Evolutionary conservation across 2,888 invertebrate genomes (phyloP).

Genomic region (Thereva nobilitata): DNA sequence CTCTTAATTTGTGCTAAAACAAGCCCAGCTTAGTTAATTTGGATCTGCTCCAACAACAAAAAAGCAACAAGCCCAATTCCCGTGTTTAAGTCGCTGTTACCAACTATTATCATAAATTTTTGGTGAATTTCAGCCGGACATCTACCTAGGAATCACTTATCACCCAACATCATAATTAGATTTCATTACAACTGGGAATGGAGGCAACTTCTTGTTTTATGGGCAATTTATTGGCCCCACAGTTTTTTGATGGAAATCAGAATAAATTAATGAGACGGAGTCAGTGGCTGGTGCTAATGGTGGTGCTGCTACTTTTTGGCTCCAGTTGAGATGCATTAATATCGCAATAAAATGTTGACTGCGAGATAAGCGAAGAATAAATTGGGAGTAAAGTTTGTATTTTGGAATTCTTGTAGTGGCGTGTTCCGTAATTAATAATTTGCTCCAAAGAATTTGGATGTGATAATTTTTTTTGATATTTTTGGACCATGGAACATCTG

Average conservation of each 20-base stretch:
- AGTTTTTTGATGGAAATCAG: constrained; percentile 17
- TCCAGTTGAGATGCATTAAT: constrained; percentile 24
- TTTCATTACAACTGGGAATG: constrained; percentile 26
- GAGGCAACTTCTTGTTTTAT: constrained; percentile 30
- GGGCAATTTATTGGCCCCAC: constrained; percentile 12
- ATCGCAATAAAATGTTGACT: not conserved
- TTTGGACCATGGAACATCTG: too few relatives aligned
- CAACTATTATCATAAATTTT: constrained; percentile 25
- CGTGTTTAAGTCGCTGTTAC: constrained; percentile 21
- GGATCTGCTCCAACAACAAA: not conserved
- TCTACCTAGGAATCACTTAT: constrained; percentile 27
- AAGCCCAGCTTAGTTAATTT: not conserved
- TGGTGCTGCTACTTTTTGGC: constrained; percentile 1
- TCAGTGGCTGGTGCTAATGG: not conserved
- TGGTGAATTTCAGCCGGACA: constrained; percentile 5
- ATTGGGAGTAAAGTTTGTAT: too few relatives aligned
- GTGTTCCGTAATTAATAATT: too few relatives aligned
- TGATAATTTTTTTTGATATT: too few relatives aligned
- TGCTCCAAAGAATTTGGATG: too few relatives aligned
- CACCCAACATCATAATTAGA: constrained; percentile 30
- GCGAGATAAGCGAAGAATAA: too few relatives aligned
- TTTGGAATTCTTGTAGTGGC: too few relatives aligned
- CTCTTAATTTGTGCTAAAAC: constrained; percentile 25
- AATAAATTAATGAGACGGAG: constrained; percentile 16
- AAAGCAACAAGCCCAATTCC: constrained; percentile 2